Evolutionary conservation across 2,797 vertebrate genomes (phyloP).

Genomic region (Mastacembelus armatus): DNA sequence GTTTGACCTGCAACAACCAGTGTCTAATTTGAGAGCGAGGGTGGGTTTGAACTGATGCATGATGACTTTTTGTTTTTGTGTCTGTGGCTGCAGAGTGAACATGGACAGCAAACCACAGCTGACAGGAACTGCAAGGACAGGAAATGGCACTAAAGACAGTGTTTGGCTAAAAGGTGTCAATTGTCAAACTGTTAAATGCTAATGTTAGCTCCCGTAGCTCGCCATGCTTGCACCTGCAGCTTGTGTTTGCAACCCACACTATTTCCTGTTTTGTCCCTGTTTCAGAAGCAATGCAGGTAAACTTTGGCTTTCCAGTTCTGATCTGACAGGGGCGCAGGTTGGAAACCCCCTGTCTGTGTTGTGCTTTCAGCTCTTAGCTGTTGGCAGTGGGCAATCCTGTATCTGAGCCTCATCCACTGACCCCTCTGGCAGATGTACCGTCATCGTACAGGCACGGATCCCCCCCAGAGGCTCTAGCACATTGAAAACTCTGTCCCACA

Average conservation of each 20-base stretch:
- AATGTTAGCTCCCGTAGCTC: not conserved
- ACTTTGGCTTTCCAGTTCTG: not conserved
- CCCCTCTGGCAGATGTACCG: conserved; percentile 82
- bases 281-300: not conserved
- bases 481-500: conserved; percentile 85
- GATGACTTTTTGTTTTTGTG: not conserved
- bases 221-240: conserved; percentile 2
- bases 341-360: conserved; percentile 2
- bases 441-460: conserved; percentile 87
- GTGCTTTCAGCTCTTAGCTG: conserved; percentile 69
- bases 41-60: not conserved
- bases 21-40: too few relatives aligned
- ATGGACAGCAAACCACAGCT: not conserved
- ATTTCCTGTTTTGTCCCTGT: conserved; percentile 45
- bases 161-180: not conserved
- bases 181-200: not conserved
- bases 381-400: conserved; percentile 80
- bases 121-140: not conserved
- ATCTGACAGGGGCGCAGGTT: not conserved
- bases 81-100: not conserved
- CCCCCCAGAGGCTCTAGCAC: conserved; percentile 87
- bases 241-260: conserved; percentile 23
- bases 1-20: too few relatives aligned
- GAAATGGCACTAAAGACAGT: not conserved
- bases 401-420: conserved; percentile 80